Evolutionary conservation across 1,140 invertebrate species (phyloP), one percentile per base, ranked within the genome.

Genomic region (Meteorus sp.): DNA sequence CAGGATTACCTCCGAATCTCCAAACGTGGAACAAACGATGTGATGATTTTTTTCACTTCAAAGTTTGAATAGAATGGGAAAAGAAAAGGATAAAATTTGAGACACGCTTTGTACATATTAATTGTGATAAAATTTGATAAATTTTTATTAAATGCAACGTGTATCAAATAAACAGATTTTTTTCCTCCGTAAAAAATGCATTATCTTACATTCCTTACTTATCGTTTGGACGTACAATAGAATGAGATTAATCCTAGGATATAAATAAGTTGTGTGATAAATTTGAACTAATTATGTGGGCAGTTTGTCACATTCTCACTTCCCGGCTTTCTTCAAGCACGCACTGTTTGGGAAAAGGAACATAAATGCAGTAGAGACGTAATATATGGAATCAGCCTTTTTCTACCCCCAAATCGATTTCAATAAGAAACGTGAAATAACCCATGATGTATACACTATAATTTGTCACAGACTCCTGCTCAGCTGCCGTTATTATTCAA

Each of bases 21-120:
- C 65, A 68, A 0, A 77, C 72, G 47, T 85, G 83, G 84, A 76
- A 78, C 23, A 59, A 78, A 57, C 66, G 64, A 29, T 84, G 81
- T 71, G 76, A 82, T 56, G 63, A 72, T 25, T 8, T 8, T 31
- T 13, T 52, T 58, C 9, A 9, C 11, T 39, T 44, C 9, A n/a
- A 23, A 15, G 20, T 31, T 44, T 50, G 29, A 15, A 7, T 39
- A n/a, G 35, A 48, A 48, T 20, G 1, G 31, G 20, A 29, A 11
- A 19, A 17, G 13, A 47, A 8, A 29, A 56, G 45, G 4, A 27
- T 27, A 11, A 25, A 45, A 33, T 35, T 15, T 15, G 48, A 11
- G 3, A 23, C 22, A 15, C 7, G 29, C 17, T 5, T 33, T 54
- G 20, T 41, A 43, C 13, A 23, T 55, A 25, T 20, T 25, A 22